phyloP scores from a whole-genome alignment of 2,113 vertebrate genomes.

The Platysteira castanea region DNA sequence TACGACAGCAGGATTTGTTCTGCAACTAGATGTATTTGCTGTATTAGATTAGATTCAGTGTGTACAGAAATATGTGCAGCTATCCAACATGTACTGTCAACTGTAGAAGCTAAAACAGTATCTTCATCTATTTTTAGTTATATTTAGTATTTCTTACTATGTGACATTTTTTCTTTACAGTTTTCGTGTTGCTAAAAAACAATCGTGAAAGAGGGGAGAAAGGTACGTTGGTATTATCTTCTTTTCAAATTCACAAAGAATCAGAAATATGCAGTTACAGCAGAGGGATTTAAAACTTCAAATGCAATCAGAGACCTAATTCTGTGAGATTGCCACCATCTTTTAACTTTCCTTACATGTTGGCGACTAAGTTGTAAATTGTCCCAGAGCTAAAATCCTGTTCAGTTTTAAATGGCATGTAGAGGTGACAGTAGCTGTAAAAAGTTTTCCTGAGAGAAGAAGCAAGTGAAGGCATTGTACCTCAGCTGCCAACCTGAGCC shows the following conservation, averaged over 20 bases:
- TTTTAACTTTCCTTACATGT: not conserved
- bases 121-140: not conserved
- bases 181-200: not conserved
- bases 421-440: not conserved
- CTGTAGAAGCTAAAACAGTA: not conserved
- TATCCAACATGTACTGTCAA: not conserved
- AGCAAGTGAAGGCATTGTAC: not conserved
- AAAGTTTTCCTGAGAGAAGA: not conserved
- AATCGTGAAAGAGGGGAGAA: not conserved
- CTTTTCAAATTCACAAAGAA: not conserved
- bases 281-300: not conserved
- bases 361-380: not conserved
- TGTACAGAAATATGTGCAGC: not conserved
- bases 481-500: not conserved
- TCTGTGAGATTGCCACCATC: not conserved
- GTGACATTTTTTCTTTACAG: not conserved
- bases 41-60: not conserved
- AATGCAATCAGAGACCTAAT: not conserved
- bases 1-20: slow-evolving; percentile 10
- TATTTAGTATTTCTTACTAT: not conserved
- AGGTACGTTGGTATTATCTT: not conserved
- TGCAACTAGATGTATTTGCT: not conserved
- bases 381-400: not conserved
- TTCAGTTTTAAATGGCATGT: not conserved
- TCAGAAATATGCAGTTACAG: not conserved